These are phyloP conservation scores for Melanotaenia parkinsoni DNA, from an alignment of 2,797 vertebrate genomes.

Conservation along the genomic window DNA sequence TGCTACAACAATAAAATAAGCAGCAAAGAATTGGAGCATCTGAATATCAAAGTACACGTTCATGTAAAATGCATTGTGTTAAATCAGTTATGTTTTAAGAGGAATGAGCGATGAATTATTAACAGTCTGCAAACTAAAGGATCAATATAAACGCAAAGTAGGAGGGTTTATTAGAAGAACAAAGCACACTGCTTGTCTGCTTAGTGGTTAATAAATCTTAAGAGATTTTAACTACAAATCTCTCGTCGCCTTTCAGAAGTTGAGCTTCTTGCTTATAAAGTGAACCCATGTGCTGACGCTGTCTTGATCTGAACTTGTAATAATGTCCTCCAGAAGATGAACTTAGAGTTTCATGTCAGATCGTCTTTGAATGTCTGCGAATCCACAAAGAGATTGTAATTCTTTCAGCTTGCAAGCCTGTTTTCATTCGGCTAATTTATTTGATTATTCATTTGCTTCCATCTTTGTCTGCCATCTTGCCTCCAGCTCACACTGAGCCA, in stretches of 20 bases:
- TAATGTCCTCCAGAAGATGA: constrained; percentile 15
- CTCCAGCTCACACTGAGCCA: constrained; percentile 47
- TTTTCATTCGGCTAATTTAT: constrained; percentile 49
- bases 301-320: constrained; percentile 19
- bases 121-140: constrained; percentile 12
- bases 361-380: constrained; percentile 18
- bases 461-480: constrained; percentile 49
- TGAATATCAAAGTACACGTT: constrained; percentile 26
- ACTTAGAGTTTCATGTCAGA: constrained; percentile 31
- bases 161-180: constrained; percentile 15
- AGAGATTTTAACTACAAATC: constrained; percentile 17
- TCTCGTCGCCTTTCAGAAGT: constrained; percentile 4
- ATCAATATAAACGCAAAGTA: constrained; percentile 5
- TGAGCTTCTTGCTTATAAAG: constrained; percentile 4
- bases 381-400: constrained; percentile 23
- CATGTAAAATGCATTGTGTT: constrained; percentile 1
- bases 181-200: constrained; percentile 1
- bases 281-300: neutral
- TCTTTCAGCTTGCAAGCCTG: constrained; percentile 34
- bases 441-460: constrained; percentile 61
- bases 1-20: neutral
- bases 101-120: constrained; percentile 28
- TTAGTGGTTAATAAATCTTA: constrained; percentile 22
- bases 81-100: constrained; percentile 9
- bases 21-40: constrained; percentile 21